Conservation (phyloP, 30 jellyfish, hydroid and myxozoan species). For the Cassiopea andromeda region DNA sequence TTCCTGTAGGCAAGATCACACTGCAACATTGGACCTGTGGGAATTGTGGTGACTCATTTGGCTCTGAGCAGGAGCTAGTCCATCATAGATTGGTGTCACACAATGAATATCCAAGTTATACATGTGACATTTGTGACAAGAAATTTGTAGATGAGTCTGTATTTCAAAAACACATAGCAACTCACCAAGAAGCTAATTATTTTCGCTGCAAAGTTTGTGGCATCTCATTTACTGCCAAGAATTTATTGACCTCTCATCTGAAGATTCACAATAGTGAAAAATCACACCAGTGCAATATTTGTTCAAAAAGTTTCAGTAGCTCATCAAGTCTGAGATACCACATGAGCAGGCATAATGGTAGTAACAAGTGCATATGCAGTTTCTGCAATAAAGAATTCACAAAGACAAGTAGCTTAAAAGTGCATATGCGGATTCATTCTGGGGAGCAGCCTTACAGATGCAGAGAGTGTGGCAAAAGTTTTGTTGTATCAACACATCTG, state of each 20-base stretch:
- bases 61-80: slow-evolving; percentile 36
- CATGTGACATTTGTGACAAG: slow-evolving; percentile 54
- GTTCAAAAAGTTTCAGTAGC: slow-evolving; percentile 50
- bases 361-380: slow-evolving; percentile 41
- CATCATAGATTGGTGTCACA: slow-evolving; percentile 64
- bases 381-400: slow-evolving; percentile 71
- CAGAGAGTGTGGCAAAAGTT: slow-evolving; percentile 74
- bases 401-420: slow-evolving; percentile 71
- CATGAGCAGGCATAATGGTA: slow-evolving; percentile 41
- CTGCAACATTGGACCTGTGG: slow-evolving; percentile 57
- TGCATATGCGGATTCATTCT: slow-evolving; percentile 65
- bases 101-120: slow-evolving; percentile 34
- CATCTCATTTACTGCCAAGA: slow-evolving; percentile 56
- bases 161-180: slow-evolving; percentile 55
- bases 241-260: slow-evolving; percentile 59
- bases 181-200: slow-evolving; percentile 37
- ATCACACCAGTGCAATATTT: slow-evolving; percentile 46
- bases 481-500: slow-evolving; percentile 59
- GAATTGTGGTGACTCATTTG: slow-evolving; percentile 34
- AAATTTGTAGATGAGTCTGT: slow-evolving; percentile 51
- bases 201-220: slow-evolving; percentile 70
- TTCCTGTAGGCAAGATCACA: slow-evolving; percentile 12
- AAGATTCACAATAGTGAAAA: slow-evolving; percentile 56
- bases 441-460: slow-evolving; percentile 79
- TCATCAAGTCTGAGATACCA: slow-evolving; percentile 55